Evolutionary conservation across 2,888 invertebrate genomes (phyloP).

Genomic region (Ceriagrion tenellum): DNA sequence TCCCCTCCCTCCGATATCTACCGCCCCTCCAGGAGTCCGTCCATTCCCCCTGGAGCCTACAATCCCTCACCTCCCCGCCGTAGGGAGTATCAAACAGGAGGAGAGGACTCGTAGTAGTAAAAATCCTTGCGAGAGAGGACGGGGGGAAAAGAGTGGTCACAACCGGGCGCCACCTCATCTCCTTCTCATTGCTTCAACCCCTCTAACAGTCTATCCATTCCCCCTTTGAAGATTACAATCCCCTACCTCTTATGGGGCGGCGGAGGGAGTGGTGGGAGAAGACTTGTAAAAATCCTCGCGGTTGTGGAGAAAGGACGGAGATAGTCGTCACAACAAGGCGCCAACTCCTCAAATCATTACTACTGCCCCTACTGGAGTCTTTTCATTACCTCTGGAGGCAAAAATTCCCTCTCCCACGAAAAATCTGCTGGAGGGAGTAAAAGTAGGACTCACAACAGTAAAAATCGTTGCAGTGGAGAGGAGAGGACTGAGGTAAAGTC

Average conservation of each 20-base stretch:
- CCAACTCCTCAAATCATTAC: too few species aligned
- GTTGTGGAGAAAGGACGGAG: neutral
- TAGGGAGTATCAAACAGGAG: neutral
- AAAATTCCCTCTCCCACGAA: neutral
- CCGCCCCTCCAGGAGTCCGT: neutral
- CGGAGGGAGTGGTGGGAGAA: neutral
- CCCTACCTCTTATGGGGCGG: neutral
- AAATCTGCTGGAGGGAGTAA: neutral
- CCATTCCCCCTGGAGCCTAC: neutral
- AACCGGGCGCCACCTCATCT: too few species aligned
- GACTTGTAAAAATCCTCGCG: neutral
- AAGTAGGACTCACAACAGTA: neutral
- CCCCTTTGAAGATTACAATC: neutral
- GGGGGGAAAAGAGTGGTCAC: neutral
- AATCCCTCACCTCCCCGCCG: neutral
- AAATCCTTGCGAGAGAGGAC: neutral
- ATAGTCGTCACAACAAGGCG: neutral
- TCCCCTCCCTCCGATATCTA: neutral
- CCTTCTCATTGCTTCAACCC: too few species aligned
- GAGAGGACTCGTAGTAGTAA: neutral
- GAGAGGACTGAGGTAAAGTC: too few species aligned
- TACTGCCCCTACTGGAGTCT: too few species aligned
- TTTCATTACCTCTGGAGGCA: too few species aligned
- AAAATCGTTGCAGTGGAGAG: too few species aligned
- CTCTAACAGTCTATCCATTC: too few species aligned